These are phyloP conservation scores for Elephantulus edwardii DNA, from an alignment of 2,113 vertebrate genomes.

Conservation along the genomic window DNA sequence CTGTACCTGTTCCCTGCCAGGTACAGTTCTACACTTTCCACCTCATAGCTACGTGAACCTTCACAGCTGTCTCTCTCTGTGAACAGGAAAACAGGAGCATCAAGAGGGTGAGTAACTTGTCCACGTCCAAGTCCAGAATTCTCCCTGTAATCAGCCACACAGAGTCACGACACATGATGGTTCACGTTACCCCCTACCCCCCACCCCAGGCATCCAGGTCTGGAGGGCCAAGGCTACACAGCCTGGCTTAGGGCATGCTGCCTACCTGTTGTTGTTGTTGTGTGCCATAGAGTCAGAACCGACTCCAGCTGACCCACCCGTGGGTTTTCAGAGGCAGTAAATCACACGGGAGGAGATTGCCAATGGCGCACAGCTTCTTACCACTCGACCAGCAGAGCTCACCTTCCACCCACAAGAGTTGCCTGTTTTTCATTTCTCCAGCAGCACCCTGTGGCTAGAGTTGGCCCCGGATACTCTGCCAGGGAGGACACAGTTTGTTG, in stretches of 20 bases:
- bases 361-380: no score
- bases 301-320: no score
- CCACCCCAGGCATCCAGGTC: background rate
- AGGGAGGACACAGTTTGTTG: background rate
- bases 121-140: background rate
- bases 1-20: background rate
- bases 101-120: background rate
- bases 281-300: no score
- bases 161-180: background rate
- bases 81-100: background rate
- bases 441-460: background rate
- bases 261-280: no score
- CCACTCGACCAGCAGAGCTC: no score
- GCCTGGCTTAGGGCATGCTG: background rate
- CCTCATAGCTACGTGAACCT: background rate
- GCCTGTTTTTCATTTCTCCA: background rate
- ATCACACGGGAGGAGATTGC: no score
- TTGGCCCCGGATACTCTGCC: no score
- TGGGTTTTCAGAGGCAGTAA: no score
- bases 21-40: background rate
- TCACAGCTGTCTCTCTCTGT: background rate
- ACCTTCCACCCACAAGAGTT: no score
- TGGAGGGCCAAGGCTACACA: background rate
- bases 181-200: background rate
- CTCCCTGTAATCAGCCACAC: background rate